A percentile compares a stretch with the other conserved stretches of the same genome.
These are phyloP conservation scores for Pachyrhynchus sulphureomaculatus DNA, from an alignment of 1,140 invertebrate species.

Conservation along the genomic window DNA sequence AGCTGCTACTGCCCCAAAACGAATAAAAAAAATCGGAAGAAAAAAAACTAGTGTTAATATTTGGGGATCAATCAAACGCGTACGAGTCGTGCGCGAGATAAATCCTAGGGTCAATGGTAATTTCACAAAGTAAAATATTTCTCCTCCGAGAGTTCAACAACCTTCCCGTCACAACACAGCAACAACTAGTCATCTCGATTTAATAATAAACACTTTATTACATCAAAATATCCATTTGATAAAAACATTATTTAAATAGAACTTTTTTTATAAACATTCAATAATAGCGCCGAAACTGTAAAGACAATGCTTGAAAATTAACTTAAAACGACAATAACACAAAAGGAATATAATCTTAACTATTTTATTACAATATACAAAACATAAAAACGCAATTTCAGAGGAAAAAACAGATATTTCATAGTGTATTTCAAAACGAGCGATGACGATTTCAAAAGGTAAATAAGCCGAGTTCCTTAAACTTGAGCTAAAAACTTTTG, in stretches of 20 bases:
- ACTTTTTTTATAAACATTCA: background rate
- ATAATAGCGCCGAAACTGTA: background rate
- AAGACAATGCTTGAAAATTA: background rate
- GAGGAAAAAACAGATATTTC: background rate
- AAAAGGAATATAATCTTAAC: too few relatives aligned
- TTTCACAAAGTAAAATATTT: constrained; percentile 42
- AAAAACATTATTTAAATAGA: background rate
- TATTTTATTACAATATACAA: too few relatives aligned
- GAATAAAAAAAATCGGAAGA: background rate
- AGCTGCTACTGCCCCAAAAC: too few relatives aligned
- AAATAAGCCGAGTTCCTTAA: constrained; percentile 22
- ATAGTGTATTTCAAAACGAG: background rate
- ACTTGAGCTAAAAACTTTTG: constrained; percentile 25
- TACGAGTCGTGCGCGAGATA: constrained; percentile 21
- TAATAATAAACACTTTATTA: constrained; percentile 10
- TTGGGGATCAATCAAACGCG: constrained; percentile 8
- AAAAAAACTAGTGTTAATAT: constrained; percentile 9
- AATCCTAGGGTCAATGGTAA: constrained; percentile 40
- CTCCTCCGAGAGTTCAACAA: constrained; percentile 31
- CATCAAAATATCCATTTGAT: background rate
- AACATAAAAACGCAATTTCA: too few relatives aligned
- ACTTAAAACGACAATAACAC: too few relatives aligned
- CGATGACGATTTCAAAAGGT: constrained; percentile 18
- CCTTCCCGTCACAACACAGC: constrained; percentile 25
- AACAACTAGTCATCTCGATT: constrained; percentile 19